A percentile compares a stretch with the other conserved stretches of the same genome.
Evolutionary conservation across 2,797 vertebrate species (phyloP).

Genomic region (Synanceia verrucosa): DNA sequence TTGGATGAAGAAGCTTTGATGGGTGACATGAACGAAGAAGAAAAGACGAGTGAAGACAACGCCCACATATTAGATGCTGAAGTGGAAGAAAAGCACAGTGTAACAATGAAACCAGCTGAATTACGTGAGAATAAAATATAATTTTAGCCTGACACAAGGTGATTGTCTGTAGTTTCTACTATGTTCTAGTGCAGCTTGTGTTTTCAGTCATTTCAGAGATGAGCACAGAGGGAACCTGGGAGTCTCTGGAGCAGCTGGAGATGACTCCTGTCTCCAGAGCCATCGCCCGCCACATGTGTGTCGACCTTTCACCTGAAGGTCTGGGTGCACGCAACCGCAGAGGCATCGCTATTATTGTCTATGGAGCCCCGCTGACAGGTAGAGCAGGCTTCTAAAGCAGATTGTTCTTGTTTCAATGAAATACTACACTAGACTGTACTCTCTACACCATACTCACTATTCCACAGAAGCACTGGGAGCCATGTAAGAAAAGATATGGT

Average conservation of each 20-base stretch:
- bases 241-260: conserved; percentile 72
- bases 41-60: conserved; percentile 6
- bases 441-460: neutral
- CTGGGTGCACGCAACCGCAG: conserved; percentile 63
- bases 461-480: neutral
- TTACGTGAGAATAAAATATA: conserved; percentile 32
- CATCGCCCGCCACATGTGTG: conserved; percentile 81
- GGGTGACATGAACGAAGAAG: conserved; percentile 17
- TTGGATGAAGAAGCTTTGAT: conserved; percentile 3
- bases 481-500: neutral
- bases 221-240: conserved; percentile 22
- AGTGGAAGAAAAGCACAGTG: conserved; percentile 1
- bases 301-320: conserved; percentile 78
- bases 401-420: neutral
- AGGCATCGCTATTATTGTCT: conserved; percentile 86
- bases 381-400: neutral
- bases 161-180: neutral
- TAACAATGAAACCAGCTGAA: conserved; percentile 18
- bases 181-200: neutral
- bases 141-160: neutral
- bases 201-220: conserved; percentile 52
- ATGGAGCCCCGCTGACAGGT: conserved; percentile 90
- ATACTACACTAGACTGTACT: neutral
- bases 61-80: conserved; percentile 6
- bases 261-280: conserved; percentile 81